A percentile compares a stretch with the other conserved stretches of the same genome.
phyloP scores from a whole-genome alignment of 1,140 invertebrate genomes.

The Drosophila truncata region DNA sequence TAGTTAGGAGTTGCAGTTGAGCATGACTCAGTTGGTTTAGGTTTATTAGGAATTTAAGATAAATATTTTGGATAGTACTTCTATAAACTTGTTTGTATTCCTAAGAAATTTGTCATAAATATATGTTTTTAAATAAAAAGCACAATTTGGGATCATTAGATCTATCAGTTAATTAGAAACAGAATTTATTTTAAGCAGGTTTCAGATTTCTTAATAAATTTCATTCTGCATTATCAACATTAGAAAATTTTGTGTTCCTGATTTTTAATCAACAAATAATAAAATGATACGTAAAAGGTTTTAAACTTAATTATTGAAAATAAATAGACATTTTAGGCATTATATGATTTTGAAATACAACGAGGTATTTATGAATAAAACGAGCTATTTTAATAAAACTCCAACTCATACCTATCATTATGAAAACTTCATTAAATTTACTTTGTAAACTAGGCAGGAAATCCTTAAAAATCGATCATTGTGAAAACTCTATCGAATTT shows the following conservation, averaged over 20 bases:
- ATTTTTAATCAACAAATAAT: not conserved
- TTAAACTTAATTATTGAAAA: not conserved
- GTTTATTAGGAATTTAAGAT: not conserved
- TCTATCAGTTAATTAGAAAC: not conserved
- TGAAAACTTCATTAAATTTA: not conserved
- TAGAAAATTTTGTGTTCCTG: not conserved
- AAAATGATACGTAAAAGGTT: not conserved
- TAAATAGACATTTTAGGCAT: too few species aligned
- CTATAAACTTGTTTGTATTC: not conserved
- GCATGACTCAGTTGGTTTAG: slow-evolving; percentile 11
- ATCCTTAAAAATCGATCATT: too few species aligned
- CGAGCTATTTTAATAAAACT: too few species aligned
- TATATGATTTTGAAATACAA: not conserved
- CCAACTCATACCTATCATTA: too few species aligned
- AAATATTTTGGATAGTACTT: not conserved
- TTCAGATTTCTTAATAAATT: not conserved
- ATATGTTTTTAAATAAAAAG: not conserved
- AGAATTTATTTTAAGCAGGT: not conserved
- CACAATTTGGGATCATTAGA: not conserved
- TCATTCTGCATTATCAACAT: not conserved
- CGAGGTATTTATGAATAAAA: not conserved
- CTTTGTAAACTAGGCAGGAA: not conserved
- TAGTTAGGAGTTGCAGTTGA: slow-evolving; percentile 9
- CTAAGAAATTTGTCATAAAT: not conserved
- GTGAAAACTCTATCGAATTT: not conserved